Evolutionary conservation across 2,113 vertebrate genomes (phyloP).

Genomic region (Anas platyrhynchos): DNA sequence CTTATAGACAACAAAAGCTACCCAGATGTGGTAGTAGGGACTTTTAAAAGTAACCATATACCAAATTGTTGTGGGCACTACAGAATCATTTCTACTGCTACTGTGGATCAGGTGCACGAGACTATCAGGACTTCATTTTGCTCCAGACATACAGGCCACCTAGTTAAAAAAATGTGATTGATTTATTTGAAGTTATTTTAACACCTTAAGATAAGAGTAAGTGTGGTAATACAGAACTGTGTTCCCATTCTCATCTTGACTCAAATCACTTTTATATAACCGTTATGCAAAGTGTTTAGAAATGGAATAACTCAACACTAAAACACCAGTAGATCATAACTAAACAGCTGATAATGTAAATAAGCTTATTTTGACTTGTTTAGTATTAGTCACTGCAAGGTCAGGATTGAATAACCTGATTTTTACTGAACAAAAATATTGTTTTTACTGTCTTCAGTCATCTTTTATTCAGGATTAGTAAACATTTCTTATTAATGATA

Average conservation of each 20-base stretch:
- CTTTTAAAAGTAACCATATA: background rate
- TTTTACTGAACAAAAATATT: background rate
- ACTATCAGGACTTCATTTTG: background rate
- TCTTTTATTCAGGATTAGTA: background rate
- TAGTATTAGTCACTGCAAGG: background rate
- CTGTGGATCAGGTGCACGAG: background rate
- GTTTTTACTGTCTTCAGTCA: background rate
- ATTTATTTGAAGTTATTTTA: background rate
- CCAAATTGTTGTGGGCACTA: background rate
- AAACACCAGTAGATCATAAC: background rate
- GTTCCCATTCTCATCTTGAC: background rate
- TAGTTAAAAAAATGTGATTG: background rate
- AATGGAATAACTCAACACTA: background rate
- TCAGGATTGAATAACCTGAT: background rate
- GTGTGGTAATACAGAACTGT: background rate
- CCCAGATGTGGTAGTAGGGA: background rate
- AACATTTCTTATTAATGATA: background rate
- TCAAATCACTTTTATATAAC: background rate
- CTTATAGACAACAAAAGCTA: background rate
- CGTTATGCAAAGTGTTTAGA: background rate
- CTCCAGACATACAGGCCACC: background rate
- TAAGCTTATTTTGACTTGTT: background rate
- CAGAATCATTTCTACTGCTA: background rate
- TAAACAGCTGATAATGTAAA: background rate
- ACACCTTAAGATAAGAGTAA: rapidly evolving